Evolutionary conservation across 2,797 vertebrate genomes (phyloP).

Genomic region (Phalanger gymnotis): DNA sequence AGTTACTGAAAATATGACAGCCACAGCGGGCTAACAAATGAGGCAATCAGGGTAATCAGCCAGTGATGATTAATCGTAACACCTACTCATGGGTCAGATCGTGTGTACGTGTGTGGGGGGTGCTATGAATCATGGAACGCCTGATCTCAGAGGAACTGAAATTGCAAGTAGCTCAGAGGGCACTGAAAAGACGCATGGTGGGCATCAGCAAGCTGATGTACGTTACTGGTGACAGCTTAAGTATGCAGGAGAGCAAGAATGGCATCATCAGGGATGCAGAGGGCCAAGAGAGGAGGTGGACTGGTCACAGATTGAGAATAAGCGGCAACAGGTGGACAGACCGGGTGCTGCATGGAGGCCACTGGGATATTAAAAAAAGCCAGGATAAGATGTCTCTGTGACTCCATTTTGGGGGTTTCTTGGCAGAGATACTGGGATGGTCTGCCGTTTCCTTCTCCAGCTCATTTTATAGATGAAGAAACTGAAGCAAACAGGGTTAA

Average conservation of each 20-base stretch:
- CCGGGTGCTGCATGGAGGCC: too few species aligned
- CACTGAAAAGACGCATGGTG: not conserved
- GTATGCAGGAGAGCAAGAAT: not conserved
- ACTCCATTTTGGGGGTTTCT: not conserved
- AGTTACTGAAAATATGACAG: conserved; percentile 14
- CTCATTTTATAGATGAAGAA: not conserved
- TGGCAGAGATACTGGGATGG: not conserved
- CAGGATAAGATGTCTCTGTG: not conserved
- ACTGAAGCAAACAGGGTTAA: not conserved
- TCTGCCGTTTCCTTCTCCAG: not conserved
- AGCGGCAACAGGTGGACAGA: not conserved
- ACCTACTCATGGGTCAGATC: not conserved
- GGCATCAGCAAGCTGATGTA: not conserved
- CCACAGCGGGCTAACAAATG: not conserved
- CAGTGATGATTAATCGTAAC: conserved; percentile 25
- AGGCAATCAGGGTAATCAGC: conserved; percentile 50
- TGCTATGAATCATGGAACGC: not conserved
- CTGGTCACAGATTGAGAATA: not conserved
- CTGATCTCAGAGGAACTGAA: not conserved
- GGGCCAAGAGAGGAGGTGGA: not conserved
- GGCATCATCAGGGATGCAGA: not conserved
- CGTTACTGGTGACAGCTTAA: not conserved
- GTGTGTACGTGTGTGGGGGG: not conserved
- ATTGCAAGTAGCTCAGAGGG: not conserved
- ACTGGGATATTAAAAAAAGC: not conserved